Evolutionary conservation across 1,140 invertebrate species (phyloP).

Genomic region (Leptinotarsa texana): DNA sequence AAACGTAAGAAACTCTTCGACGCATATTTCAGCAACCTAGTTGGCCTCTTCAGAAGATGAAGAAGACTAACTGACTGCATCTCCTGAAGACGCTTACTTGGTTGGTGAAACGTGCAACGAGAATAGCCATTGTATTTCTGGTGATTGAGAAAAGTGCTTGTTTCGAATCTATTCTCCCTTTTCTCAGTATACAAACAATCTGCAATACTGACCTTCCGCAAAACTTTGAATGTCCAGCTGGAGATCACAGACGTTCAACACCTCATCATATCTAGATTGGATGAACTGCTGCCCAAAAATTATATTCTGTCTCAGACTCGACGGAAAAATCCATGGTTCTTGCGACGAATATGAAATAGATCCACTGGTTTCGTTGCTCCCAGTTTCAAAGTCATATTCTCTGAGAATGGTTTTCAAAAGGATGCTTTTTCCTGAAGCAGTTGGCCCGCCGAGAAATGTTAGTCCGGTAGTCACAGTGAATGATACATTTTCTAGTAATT

Average conservation of each 20-base stretch:
- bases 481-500: constrained; percentile 64
- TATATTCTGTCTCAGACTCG: constrained; percentile 63
- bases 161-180: too few relatives aligned
- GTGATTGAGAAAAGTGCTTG: too few relatives aligned
- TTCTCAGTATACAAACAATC: background rate
- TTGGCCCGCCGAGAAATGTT: constrained; percentile 72
- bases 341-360: constrained; percentile 69
- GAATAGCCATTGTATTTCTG: too few relatives aligned
- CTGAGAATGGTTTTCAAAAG: constrained; percentile 70
- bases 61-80: too few relatives aligned
- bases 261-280: constrained; percentile 51
- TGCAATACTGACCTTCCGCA: constrained; percentile 57
- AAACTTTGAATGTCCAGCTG: constrained; percentile 33
- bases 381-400: constrained; percentile 67
- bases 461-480: constrained; percentile 64
- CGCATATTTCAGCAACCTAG: too few relatives aligned
- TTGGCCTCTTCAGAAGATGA: too few relatives aligned
- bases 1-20: too few relatives aligned
- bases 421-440: constrained; percentile 80
- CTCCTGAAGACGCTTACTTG: too few relatives aligned
- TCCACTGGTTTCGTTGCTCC: constrained; percentile 63
- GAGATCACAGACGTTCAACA: constrained; percentile 35
- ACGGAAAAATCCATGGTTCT: constrained; percentile 72
- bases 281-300: constrained; percentile 63
- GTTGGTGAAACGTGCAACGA: too few relatives aligned